Percentiles rank a stretch among this genome's conserved stretches.
phyloP scores from a whole-genome alignment of 2,797 vertebrate species.

The Poecile montanus region DNA sequence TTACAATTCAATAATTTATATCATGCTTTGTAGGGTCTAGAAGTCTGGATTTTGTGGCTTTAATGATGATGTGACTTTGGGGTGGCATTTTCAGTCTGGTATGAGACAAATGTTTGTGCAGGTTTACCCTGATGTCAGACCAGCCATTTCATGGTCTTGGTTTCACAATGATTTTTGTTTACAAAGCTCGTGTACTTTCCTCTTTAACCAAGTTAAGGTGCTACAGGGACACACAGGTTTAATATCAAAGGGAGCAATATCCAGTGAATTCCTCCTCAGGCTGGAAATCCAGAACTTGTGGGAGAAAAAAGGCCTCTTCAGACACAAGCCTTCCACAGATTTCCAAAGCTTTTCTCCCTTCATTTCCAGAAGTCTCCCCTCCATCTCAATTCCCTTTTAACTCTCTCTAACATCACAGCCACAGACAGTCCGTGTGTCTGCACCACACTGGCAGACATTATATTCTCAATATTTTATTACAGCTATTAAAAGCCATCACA shows the following conservation, averaged over 20 bases:
- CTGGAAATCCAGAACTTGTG: neutral
- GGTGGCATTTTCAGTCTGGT: neutral
- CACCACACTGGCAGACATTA: constrained; percentile 25
- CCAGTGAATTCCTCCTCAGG: neutral
- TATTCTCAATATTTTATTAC: constrained; percentile 52
- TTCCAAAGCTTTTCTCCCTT: neutral
- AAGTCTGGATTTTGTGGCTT: neutral
- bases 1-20: neutral
- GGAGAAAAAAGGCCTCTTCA: neutral
- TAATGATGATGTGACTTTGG: neutral
- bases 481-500: constrained; percentile 53
- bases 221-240: neutral
- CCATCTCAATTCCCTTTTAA: neutral
- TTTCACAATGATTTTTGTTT: neutral
- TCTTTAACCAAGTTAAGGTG: neutral
- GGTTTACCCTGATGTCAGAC: neutral
- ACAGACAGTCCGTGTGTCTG: constrained; percentile 22
- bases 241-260: neutral
- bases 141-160: neutral
- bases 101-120: neutral
- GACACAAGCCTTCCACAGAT: neutral
- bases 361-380: neutral
- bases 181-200: neutral
- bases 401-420: neutral
- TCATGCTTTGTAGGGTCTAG: neutral